Evolutionary conservation across 2,797 vertebrate genomes (phyloP), one percentile per base, ranked within the genome.

Genomic region (Buceros bicornis): DNA sequence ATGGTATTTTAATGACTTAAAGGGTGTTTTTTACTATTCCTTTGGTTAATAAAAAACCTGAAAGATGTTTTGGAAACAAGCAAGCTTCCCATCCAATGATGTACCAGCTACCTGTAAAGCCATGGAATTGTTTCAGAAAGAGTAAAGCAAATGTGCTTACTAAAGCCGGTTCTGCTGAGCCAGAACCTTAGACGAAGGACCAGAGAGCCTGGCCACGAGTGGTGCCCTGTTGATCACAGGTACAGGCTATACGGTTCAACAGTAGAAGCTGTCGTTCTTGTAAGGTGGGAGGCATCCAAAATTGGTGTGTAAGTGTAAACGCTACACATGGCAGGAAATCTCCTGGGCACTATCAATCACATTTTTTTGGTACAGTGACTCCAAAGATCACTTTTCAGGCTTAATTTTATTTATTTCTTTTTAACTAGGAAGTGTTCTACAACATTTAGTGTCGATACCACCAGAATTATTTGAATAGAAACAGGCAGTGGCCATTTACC

Each of bases 401-500:
- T 77, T 85, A 8, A 25, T 62, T 82, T 77, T 56, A 25, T 20
- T 57, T 61, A 4, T 50, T 28, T 78, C 35, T 85, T 72, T 73
- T n/a, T 8, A 86, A 66, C 10, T 77, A 54, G 25, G 0, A 4
- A 45, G 2, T 84, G 33, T 66, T 95, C 90, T 53, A 60, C 54
- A 88, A 57, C 16, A 45, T 29, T 79, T 73, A 60, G 25, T 43
- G 40, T 71, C 78, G 19, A 13, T 25, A 43, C 53, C 73, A 60
- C 6, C 13, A 16, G 28, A 7, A 15, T 16, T 54, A 9, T n/a
- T 86, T 67, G 82, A 62, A 64, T 40, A 29, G 66, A 78, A 85
- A 16, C 29, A 83, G 54, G 43, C 78, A 66, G 57, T 71, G 67
- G 54, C 58, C 83, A 69, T 82, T 92, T 84, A 93, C 85, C 85